These are phyloP conservation scores for Caenorhabditis sinica DNA, from an alignment of 2,888 invertebrate species.

Conservation along the genomic window DNA sequence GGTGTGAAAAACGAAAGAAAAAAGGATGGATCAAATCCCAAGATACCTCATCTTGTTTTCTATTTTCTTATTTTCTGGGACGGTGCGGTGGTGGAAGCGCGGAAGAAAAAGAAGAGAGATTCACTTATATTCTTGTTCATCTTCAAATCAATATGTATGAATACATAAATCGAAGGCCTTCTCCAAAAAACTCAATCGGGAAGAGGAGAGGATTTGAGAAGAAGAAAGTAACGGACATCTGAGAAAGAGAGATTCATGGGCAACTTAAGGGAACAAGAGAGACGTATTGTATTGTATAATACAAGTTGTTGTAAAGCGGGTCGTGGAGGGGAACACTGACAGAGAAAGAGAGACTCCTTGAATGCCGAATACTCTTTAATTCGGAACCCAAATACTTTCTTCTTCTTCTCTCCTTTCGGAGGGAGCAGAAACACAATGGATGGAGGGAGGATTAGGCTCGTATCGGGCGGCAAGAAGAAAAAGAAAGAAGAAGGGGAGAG, in stretches of 20 bases:
- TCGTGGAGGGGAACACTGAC: conserved; percentile 21
- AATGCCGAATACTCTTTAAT: conserved; percentile 58
- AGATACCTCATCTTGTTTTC: conserved; percentile 63
- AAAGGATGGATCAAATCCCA: conserved; percentile 34
- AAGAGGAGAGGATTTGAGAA: conserved; percentile 2
- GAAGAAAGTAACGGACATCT: conserved; percentile 34
- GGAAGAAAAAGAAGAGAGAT: conserved; percentile 24
- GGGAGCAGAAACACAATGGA: conserved; percentile 42
- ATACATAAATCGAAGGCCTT: conserved; percentile 14
- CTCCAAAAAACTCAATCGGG: conserved; percentile 18
- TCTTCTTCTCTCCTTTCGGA: not conserved
- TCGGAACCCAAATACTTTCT: conserved; percentile 61
- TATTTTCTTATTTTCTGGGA: conserved; percentile 37
- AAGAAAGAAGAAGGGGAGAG: not conserved
- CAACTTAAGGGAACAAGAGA: conserved; percentile 21
- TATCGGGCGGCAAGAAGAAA: conserved; percentile 17
- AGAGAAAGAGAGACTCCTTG: conserved; percentile 8
- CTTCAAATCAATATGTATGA: conserved; percentile 48
- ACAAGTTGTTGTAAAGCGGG: conserved; percentile 59
- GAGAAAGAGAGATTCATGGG: conserved; percentile 36
- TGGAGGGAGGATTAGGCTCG: conserved; percentile 57
- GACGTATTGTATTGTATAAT: conserved; percentile 49
- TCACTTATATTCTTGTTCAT: conserved; percentile 17
- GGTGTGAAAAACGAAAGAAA: conserved; percentile 25
- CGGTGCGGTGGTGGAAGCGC: not conserved